Base-by-base conservation (phyloP, 2,797 vertebrate species). In the Myotis myotis region DNA sequence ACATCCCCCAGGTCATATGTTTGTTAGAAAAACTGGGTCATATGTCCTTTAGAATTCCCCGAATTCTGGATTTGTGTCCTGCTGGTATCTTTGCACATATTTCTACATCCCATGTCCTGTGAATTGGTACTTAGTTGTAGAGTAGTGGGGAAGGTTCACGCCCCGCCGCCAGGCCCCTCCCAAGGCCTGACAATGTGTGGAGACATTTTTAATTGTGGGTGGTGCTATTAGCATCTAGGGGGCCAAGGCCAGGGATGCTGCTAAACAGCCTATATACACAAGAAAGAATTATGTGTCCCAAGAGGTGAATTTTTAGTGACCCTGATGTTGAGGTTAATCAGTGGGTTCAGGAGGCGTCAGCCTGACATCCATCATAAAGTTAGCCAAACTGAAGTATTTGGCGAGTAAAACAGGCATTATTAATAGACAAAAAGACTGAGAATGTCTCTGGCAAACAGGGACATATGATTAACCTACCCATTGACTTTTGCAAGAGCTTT, bases 401-500 rank as follows among this genome's bases (percentile, higher is more conserved):
- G 36, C 68, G 13, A 64, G 44, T 44, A 44, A 76, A 64, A 68
- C 41, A 75, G 23, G 7, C 6, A 13, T 55, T 88, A 30, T 30
- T 66, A 36, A 84, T 38, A 78, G 70, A 44, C 15, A 41, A 75
- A 30, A 79, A 82, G 78, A 47, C 41, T 0, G 2, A 49, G 19
- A 75, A 36, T 70, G 41, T 38, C 47, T 88, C 49, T 80, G 93
- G 44, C 38, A 86, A 87, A 82, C 13, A 80, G 51, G 38, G 49
- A 36, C 23, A 8, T 55, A 28, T 28, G 51, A 11, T 49, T 44
- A 41, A 49, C 49, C 7, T 92, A 49, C 49, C 15, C 51, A 57
- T 2, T 92, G 88, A 89, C 71, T 49, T 89, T 92, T 78, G 55
- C 23, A 82, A 87, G 68, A 83, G 33, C 17, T 88, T 91, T 75